phyloP scores from a whole-genome alignment of 1,140 invertebrate species.

The Heliconius congener region DNA sequence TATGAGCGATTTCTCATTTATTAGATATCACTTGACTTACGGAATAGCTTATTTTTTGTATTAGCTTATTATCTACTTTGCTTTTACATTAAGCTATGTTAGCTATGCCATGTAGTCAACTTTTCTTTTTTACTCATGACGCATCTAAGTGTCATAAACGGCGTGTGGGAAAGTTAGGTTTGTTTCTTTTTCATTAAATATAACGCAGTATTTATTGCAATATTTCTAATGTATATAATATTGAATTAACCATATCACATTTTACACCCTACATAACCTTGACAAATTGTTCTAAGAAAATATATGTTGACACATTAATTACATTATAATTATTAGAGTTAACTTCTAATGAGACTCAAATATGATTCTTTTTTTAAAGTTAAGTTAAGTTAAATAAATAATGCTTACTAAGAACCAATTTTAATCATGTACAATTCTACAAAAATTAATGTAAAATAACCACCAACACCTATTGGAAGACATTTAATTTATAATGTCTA shows the following conservation, averaged over 20 bases:
- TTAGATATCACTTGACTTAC: neutral
- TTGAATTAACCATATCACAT: neutral
- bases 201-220: neutral
- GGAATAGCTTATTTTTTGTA: neutral
- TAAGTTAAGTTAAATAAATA: neutral
- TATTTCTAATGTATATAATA: neutral
- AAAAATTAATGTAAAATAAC: too few relatives aligned
- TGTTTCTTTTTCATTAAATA: neutral
- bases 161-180: conserved; percentile 46
- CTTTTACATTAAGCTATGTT: conserved; percentile 4
- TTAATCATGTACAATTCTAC: neutral
- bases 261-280: conserved; percentile 30
- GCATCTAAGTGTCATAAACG: conserved; percentile 48
- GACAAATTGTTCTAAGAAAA: conserved; percentile 24
- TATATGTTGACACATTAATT: conserved; percentile 23
- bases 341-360: conserved; percentile 4
- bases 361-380: neutral
- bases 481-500: too few relatives aligned
- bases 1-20: conserved; percentile 4
- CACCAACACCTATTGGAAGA: too few relatives aligned
- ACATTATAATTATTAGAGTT: conserved; percentile 10
- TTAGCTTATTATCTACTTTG: conserved; percentile 14
- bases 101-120: conserved; percentile 44
- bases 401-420: neutral
- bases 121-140: conserved; percentile 48